Evolutionary conservation across 2,888 invertebrate species (phyloP), one percentile per base, ranked within the genome.

Genomic region (Leptinotarsa tumamoca): DNA sequence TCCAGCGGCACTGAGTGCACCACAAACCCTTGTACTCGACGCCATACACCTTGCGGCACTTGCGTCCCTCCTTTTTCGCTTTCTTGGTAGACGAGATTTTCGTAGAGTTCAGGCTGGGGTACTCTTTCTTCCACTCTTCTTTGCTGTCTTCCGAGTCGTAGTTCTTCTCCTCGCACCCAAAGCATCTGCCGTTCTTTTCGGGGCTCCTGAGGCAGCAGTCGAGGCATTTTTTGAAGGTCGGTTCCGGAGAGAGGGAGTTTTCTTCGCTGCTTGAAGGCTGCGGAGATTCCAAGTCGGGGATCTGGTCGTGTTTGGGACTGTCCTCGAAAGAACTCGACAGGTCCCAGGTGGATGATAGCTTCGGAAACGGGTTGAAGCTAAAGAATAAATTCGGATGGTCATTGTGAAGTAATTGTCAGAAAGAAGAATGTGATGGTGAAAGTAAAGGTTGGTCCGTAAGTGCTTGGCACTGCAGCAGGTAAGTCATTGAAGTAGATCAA

Each of bases 1-100:
- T 76, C 76, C 76, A 76, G 68, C 73, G 61, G 63, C 76, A 76
- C 51, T 71, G 73, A 3, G 73, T 76, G 56, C 76, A 76, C 76
- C 76, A 76, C 68, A 76, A 33, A 18, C 73, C 73, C 71, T 76
- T 76, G 49, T 68, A 74, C 54, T 76, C 76, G 4, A 76, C 71
- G 43, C 76, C 76, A 14, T 73, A 76, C 2, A 68, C 71, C 23
- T 76, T 76, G 21, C 76, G 67, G 21, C 76, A 76, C 66, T 76
- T 76, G 4, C 71, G 68, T 5, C 76, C 71, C 14, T 76, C 76
- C 49, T 74, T 76, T 63, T 71, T 76, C 49, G 71, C 50, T 56
- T 69, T 76, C 43, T 76, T 76, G 5, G 49, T 23, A 13, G 49
- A 21, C 51, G 69, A 54, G 43, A 13, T 13, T 43, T 43, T 43